Percentiles rank a stretch among this genome's conserved stretches.
These are phyloP conservation scores for Romanogobio albipinnatus DNA, from an alignment of 2,113 vertebrate species.

Conservation along the genomic window DNA sequence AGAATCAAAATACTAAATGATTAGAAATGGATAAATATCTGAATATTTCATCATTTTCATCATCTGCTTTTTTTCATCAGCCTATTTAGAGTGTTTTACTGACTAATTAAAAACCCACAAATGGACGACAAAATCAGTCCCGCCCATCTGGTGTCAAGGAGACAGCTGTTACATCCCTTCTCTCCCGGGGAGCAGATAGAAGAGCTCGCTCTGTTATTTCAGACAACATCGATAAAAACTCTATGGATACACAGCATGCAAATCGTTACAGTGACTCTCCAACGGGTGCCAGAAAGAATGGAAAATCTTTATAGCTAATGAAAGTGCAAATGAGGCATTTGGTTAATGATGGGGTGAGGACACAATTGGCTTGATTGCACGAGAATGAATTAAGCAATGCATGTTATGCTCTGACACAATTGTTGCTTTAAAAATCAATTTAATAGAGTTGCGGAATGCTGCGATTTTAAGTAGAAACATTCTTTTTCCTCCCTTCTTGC, in stretches of 20 bases:
- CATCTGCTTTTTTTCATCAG: conserved; percentile 17
- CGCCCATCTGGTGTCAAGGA: conserved; percentile 37
- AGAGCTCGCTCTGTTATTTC: conserved; percentile 15
- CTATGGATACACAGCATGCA: conserved; percentile 14
- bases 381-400: conserved; percentile 35
- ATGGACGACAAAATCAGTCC: conserved; percentile 37
- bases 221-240: conserved; percentile 39
- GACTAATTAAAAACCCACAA: conserved; percentile 31
- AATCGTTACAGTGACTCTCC: conserved; percentile 28
- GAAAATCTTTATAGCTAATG: conserved; percentile 46
- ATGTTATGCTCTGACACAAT: conserved; percentile 40
- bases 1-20: not conserved
- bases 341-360: conserved; percentile 33
- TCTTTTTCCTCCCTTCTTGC: not conserved
- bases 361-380: conserved; percentile 39
- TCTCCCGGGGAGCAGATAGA: conserved; percentile 36
- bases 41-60: conserved; percentile 6
- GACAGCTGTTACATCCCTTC: conserved; percentile 38
- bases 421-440: conserved; percentile 38
- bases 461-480: not conserved
- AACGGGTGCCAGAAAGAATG: conserved; percentile 3
- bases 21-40: not conserved
- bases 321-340: conserved; percentile 46
- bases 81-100: conserved; percentile 42
- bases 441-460: not conserved